Conservation (phyloP, 2,888 invertebrate species). For the Lordiphosa fenestrarum region DNA sequence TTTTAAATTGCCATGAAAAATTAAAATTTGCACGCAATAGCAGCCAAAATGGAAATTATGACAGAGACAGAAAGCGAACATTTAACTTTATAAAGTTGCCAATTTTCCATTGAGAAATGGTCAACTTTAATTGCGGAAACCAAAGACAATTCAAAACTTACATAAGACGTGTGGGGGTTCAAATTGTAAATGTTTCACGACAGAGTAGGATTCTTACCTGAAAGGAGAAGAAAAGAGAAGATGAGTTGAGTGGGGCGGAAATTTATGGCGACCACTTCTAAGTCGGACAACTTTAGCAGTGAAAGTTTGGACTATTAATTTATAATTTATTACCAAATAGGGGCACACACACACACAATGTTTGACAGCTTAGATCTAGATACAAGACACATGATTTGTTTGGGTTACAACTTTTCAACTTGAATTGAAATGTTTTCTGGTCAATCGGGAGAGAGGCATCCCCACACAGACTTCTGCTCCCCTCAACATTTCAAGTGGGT, state of each 20-base stretch:
- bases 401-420: slow-evolving; percentile 19
- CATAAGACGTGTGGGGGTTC: slow-evolving; percentile 37
- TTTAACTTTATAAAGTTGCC: slow-evolving; percentile 38
- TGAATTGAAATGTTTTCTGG: slow-evolving; percentile 42
- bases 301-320: slow-evolving; percentile 49
- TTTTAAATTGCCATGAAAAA: slow-evolving; percentile 54
- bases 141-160: slow-evolving; percentile 47
- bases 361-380: slow-evolving; percentile 29
- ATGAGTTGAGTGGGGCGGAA: slow-evolving; percentile 28
- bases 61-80: slow-evolving; percentile 24
- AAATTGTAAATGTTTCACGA: slow-evolving; percentile 2
- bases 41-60: slow-evolving; percentile 45
- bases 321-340: slow-evolving; percentile 58
- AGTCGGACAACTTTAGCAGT: background rate
- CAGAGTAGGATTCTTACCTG: slow-evolving; percentile 55
- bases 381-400: slow-evolving; percentile 55
- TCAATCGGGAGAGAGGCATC: too few relatives aligned
- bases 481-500: slow-evolving; percentile 6
- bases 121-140: slow-evolving; percentile 67
- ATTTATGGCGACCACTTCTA: slow-evolving; percentile 49
- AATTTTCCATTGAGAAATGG: slow-evolving; percentile 57
- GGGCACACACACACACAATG: slow-evolving; percentile 22
- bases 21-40: slow-evolving; percentile 71
- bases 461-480: background rate
- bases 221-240: slow-evolving; percentile 37